Percentiles rank a stretch among this genome's conserved stretches.
These are phyloP conservation scores for Amblyornis subalaris DNA, from an alignment of 2,113 vertebrate species.

Conservation along the genomic window DNA sequence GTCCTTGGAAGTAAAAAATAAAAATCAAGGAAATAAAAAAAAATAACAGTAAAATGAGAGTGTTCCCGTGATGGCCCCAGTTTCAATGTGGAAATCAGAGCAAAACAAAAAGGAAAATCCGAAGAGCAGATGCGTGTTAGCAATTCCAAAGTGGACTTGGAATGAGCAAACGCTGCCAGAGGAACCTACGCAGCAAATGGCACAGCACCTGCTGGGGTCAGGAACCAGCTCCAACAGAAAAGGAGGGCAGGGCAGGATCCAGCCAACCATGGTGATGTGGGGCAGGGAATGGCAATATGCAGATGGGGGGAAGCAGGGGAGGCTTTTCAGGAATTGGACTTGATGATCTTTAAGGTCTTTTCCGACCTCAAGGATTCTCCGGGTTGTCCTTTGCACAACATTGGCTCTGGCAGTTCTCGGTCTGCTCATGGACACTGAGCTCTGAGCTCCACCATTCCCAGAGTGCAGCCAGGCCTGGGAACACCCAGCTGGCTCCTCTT, in stretches of 20 bases:
- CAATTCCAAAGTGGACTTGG: constrained; percentile 49
- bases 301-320: constrained; percentile 38
- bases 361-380: neutral
- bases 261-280: neutral
- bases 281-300: neutral
- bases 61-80: constrained; percentile 49
- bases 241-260: neutral
- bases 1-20: constrained; percentile 58
- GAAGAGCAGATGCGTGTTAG: constrained; percentile 38
- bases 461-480: neutral
- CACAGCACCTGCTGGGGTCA: neutral
- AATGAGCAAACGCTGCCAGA: constrained; percentile 56
- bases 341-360: neutral
- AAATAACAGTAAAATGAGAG: constrained; percentile 24
- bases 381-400: neutral
- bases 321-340: constrained; percentile 25
- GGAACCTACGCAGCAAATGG: constrained; percentile 34
- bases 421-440: fast-evolving
- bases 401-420: fast-evolving
- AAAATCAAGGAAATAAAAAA: constrained; percentile 21
- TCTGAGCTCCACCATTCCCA: neutral
- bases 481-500: neutral
- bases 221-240: neutral
- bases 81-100: constrained; percentile 48
- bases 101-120: constrained; percentile 41